Evolutionary conservation across 1,140 invertebrate genomes (phyloP).

Genomic region (Drosophila orosa): DNA sequence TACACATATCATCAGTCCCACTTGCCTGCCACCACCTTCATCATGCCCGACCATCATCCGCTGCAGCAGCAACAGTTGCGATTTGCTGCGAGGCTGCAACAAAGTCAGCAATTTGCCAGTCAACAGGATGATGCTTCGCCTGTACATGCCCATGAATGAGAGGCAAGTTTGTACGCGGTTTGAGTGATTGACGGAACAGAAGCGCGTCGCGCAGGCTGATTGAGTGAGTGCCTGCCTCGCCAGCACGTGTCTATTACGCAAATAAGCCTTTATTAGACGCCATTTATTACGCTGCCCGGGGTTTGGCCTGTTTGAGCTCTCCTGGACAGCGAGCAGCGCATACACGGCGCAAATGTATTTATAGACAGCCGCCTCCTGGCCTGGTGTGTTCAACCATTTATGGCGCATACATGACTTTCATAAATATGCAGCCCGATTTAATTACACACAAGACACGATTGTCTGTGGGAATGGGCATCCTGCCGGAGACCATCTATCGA

Average conservation of each 20-base stretch:
- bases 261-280: constrained; percentile 71
- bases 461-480: constrained; percentile 45
- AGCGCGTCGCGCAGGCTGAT: neutral
- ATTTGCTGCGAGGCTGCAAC: constrained; percentile 44
- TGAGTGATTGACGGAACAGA: constrained; percentile 51
- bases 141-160: constrained; percentile 36
- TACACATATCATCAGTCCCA: constrained; percentile 21
- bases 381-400: constrained; percentile 45
- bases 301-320: constrained; percentile 1
- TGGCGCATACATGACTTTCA: constrained; percentile 63
- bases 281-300: constrained; percentile 43
- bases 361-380: constrained; percentile 40
- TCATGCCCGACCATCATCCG: constrained; percentile 2
- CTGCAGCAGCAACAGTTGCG: constrained; percentile 17
- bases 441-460: constrained; percentile 50
- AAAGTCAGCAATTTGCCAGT: constrained; percentile 60
- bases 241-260: constrained; percentile 74
- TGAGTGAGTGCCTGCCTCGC: constrained; percentile 13
- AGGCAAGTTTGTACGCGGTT: constrained; percentile 37
- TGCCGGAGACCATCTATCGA: constrained; percentile 9
- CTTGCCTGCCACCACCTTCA: constrained; percentile 39
- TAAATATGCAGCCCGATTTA: constrained; percentile 75
- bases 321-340: constrained; percentile 5
- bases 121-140: constrained; percentile 41
- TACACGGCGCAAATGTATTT: constrained; percentile 38